These are phyloP conservation scores for Siphonodentalium dalli DNA, from an alignment of 2,888 invertebrate genomes.

Conservation along the genomic window DNA sequence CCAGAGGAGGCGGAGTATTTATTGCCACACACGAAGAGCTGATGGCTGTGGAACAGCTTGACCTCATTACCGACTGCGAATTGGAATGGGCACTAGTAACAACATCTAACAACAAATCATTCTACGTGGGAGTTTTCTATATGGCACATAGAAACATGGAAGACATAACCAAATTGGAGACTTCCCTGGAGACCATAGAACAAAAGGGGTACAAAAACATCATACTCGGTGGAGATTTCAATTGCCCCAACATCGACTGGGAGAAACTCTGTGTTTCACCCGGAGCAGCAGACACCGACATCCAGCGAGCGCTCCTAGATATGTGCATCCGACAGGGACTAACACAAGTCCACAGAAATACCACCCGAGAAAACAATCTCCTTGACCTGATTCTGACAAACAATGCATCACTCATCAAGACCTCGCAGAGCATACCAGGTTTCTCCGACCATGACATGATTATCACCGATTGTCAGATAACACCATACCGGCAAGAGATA, in stretches of 20 bases:
- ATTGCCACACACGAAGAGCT: too few relatives aligned
- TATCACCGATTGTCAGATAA: slow-evolving; percentile 4
- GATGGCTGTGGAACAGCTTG: too few relatives aligned
- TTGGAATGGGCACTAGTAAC: too few relatives aligned
- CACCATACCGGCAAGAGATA: background rate
- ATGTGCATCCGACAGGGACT: background rate
- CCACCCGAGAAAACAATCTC: background rate
- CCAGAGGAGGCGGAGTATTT: too few relatives aligned
- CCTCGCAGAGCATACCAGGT: background rate
- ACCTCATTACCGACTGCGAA: too few relatives aligned
- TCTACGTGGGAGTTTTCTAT: too few relatives aligned
- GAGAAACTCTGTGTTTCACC: too few relatives aligned
- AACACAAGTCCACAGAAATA: background rate
- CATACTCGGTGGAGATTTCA: slow-evolving; percentile 8
- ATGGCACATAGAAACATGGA: background rate
- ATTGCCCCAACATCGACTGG: slow-evolving; percentile 8
- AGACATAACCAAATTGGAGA: background rate
- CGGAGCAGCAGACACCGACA: background rate
- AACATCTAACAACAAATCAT: too few relatives aligned
- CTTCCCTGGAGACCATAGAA: background rate
- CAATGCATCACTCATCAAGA: background rate
- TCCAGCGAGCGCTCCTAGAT: background rate
- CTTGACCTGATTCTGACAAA: background rate
- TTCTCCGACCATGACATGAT: slow-evolving; percentile 8
- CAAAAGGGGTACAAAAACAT: background rate